phyloP scores from a whole-genome alignment of 2,797 vertebrate genomes.

The Catamblyrhynchus diadema region DNA sequence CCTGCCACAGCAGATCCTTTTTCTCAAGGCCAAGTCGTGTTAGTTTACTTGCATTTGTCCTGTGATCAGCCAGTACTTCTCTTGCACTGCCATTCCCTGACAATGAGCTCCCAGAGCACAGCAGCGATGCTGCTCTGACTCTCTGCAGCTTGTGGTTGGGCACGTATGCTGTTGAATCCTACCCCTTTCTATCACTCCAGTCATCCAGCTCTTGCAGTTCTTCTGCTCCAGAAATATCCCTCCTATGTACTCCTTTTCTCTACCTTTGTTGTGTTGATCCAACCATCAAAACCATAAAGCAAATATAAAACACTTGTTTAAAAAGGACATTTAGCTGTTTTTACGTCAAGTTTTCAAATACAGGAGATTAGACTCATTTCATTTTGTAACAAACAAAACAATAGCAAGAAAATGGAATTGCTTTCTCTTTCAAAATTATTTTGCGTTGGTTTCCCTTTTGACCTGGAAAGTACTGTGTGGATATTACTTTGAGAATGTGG shows the following conservation, averaged over 20 bases:
- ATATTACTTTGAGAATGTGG: not conserved
- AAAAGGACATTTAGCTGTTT: not conserved
- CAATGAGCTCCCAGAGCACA: not conserved
- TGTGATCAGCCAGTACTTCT: not conserved
- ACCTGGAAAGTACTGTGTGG: not conserved
- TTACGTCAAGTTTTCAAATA: not conserved
- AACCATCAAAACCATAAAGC: not conserved
- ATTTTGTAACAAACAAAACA: not conserved
- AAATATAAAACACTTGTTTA: not conserved
- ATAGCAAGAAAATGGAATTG: not conserved
- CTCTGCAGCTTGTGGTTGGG: not conserved
- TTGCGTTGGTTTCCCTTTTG: not conserved
- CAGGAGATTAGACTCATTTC: not conserved
- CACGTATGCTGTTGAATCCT: not conserved
- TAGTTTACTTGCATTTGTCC: not conserved
- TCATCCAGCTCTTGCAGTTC: not conserved
- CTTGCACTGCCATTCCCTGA: not conserved
- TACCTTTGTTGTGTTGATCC: not conserved
- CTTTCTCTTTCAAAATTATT: not conserved
- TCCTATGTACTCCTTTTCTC: not conserved
- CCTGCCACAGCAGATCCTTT: not conserved
- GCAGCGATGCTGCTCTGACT: not conserved
- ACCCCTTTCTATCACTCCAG: not conserved
- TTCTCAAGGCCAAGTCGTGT: not conserved
- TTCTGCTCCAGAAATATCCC: not conserved